phyloP scores from a whole-genome alignment of 2,113 vertebrate genomes.

The Galeopterus variegatus region DNA sequence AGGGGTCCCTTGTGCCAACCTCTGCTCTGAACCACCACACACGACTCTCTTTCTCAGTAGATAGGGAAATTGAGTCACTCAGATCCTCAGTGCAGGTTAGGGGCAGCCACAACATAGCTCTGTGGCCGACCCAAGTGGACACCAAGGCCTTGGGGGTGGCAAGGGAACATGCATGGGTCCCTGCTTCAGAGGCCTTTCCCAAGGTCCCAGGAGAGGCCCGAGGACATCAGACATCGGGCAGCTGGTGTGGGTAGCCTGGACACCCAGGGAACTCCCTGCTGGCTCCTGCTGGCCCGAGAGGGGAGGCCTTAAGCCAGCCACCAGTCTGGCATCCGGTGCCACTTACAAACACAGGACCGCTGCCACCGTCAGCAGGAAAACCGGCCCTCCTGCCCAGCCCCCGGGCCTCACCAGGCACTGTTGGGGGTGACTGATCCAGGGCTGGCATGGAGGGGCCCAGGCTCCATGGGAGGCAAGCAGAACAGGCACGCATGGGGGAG shows the following conservation, averaged over 20 bases:
- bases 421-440: background rate
- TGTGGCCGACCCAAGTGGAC: too few species aligned
- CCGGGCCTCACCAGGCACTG: background rate
- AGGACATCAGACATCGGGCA: background rate
- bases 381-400: background rate
- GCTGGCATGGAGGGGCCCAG: background rate
- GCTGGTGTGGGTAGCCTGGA: background rate
- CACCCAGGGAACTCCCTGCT: background rate
- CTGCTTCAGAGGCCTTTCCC: background rate
- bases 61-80: background rate
- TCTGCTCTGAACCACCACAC: background rate
- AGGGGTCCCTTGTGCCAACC: too few species aligned
- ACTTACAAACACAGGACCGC: slow-evolving; percentile 1
- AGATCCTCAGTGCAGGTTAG: background rate
- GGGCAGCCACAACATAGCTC: background rate
- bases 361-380: background rate
- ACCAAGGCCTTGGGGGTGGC: too few species aligned
- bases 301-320: background rate
- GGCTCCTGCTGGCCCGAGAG: background rate
- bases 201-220: background rate
- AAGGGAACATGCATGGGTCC: rapidly evolving
- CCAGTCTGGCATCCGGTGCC: slow-evolving; percentile 2
- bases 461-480: background rate
- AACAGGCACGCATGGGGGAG: rapidly evolving
- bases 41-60: background rate